Evolutionary conservation across 2,888 invertebrate genomes (phyloP).

Genomic region (Enchytraeus crypticus): DNA sequence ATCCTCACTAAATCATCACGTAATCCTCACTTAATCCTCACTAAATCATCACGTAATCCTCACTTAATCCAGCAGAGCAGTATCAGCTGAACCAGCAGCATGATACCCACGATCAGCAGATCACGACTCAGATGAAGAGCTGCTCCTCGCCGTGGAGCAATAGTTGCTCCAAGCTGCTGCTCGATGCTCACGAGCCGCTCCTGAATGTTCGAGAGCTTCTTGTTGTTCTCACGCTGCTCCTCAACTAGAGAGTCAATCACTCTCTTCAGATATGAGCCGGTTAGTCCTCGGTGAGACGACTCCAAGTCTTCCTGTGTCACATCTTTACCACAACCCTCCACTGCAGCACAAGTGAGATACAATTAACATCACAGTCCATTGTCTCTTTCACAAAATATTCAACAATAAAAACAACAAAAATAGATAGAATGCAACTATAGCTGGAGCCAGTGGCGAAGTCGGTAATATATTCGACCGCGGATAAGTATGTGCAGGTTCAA

Average conservation of each 20-base stretch:
- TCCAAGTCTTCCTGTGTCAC: background rate
- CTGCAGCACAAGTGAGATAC: background rate
- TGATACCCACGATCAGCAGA: slow-evolving; percentile 3
- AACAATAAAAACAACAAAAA: too few species aligned
- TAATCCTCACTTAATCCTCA: too few species aligned
- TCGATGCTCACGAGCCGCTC: slow-evolving; percentile 15
- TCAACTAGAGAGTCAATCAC: slow-evolving; percentile 11
- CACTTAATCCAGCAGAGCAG: slow-evolving; percentile 7
- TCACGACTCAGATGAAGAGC: background rate
- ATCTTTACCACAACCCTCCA: background rate
- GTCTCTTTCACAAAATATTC: too few species aligned
- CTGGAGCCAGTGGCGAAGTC: too few species aligned
- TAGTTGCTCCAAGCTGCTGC: slow-evolving; percentile 4
- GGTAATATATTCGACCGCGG: too few species aligned
- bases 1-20: too few species aligned
- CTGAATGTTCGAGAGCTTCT: slow-evolving; percentile 17
- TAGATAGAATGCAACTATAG: too few species aligned
- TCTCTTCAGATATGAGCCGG: slow-evolving; percentile 1
- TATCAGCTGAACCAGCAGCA: slow-evolving; percentile 10
- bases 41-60: too few species aligned
- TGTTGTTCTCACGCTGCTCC: slow-evolving; percentile 15
- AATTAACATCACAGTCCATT: background rate
- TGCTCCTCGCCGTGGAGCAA: too few species aligned
- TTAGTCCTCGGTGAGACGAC: too few species aligned
- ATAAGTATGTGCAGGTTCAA: too few species aligned